These are phyloP conservation scores for Brachypterus glaber DNA, from an alignment of 2,888 invertebrate species.

Conservation along the genomic window DNA sequence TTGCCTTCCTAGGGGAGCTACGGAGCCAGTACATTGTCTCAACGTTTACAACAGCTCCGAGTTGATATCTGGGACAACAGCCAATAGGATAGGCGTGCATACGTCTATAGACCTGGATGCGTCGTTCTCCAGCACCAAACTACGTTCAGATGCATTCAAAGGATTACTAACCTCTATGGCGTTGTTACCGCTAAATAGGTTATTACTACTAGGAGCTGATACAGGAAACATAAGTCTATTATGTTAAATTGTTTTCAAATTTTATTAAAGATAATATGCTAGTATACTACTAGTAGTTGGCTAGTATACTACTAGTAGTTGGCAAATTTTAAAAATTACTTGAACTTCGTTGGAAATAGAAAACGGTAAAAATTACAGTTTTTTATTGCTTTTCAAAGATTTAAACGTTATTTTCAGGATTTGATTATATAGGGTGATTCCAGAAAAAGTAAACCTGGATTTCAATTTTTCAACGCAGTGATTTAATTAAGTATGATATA, in stretches of 20 bases:
- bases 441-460: too few species aligned
- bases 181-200: constrained; percentile 79
- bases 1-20: constrained; percentile 59
- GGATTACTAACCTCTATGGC: constrained; percentile 88
- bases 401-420: too few species aligned
- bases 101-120: constrained; percentile 62
- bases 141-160: constrained; percentile 81
- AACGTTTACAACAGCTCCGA: constrained; percentile 69
- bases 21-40: constrained; percentile 88
- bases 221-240: constrained; percentile 76
- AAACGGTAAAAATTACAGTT: too few species aligned
- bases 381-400: too few species aligned
- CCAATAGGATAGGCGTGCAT: constrained; percentile 84
- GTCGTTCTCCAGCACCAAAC: constrained; percentile 71
- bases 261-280: too few species aligned
- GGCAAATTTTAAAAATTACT: too few species aligned
- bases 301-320: too few species aligned
- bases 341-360: too few species aligned
- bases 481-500: too few species aligned
- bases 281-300: too few species aligned
- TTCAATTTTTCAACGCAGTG: too few species aligned
- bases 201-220: constrained; percentile 85
- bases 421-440: too few species aligned
- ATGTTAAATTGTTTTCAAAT: constrained; percentile 53
- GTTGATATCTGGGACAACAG: constrained; percentile 84